Evolutionary conservation across 1,140 invertebrate species (phyloP).

Genomic region (Zaprionus ghesquierei): DNA sequence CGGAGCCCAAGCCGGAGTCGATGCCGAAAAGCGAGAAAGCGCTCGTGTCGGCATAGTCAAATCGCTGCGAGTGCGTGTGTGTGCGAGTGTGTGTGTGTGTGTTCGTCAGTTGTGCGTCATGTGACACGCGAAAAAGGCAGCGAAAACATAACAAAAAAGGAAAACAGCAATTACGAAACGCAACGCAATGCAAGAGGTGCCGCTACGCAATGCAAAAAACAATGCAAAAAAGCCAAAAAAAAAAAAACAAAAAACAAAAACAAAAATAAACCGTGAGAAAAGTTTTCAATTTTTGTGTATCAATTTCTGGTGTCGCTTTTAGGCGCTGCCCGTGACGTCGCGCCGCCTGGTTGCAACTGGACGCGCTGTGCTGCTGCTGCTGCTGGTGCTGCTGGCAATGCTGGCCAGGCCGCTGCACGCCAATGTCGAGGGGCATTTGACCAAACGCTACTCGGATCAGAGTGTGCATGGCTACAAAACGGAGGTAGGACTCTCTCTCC

Average conservation of each 20-base stretch:
- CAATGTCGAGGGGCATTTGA: constrained; percentile 82
- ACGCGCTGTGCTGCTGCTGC: constrained; percentile 2
- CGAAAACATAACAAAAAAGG: constrained; percentile 43
- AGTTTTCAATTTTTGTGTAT: not conserved
- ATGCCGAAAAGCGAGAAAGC: not conserved
- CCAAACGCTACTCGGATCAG: constrained; percentile 89
- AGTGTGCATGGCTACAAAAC: constrained; percentile 91
- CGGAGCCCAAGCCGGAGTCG: not conserved
- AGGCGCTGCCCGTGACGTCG: constrained; percentile 32
- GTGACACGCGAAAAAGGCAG: constrained; percentile 37
- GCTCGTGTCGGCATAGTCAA: constrained; percentile 6
- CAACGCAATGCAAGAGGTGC: constrained; percentile 56
- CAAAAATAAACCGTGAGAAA: not conserved
- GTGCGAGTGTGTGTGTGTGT: not conserved
- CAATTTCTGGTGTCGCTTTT: constrained; percentile 16
- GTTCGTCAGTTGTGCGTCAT: constrained; percentile 16
- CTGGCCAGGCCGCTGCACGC: constrained; percentile 77
- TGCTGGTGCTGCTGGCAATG: constrained; percentile 39
- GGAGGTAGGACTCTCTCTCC: constrained; percentile 84
- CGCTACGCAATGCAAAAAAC: not conserved
- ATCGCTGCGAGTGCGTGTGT: not conserved
- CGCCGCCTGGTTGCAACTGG: constrained; percentile 7
- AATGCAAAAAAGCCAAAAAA: not conserved
- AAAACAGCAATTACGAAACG: constrained; percentile 21
- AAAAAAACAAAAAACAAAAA: not conserved